Base-by-base conservation (phyloP, 2,888 invertebrate genomes). In the Drosophila ustulata region DNA sequence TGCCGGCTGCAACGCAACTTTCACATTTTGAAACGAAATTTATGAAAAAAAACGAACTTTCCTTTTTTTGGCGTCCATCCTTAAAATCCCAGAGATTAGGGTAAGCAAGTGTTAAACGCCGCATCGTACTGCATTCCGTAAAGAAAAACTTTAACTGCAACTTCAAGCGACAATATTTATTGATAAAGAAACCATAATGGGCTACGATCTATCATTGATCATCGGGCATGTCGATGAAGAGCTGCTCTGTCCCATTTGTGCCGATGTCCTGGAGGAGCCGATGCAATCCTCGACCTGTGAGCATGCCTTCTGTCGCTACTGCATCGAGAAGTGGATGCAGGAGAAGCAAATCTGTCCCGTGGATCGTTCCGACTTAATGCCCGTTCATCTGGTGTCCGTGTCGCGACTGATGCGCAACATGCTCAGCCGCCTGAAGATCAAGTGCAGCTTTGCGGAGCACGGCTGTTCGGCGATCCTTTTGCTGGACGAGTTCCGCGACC, bases 321-420 rank as follows among this genome's bases (percentile, higher is more conserved):
- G 83, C 66, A 84, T 84, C 11, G 73, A 78, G n/a, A 82, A 80
- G 32, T 84, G 83, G 83, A 53, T 84, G 56, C 13, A 50, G 6
- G 63, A 74, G 59, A 87, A 87, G 32, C 70, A 71, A 34, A 75
- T 67, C 8, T 84, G 83, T 9, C 87, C 83, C 0, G 80, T 82
- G 9, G 88, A 87, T 43, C 85, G 82, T 0, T 67, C 80, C 0
- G 66, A 69, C 1, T 41, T 87, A 1, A 3, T 58, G 43, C 43
- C 65, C 0, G 28, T 41, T 0, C 71, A 84, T 3, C 26, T 87
- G 56, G 68, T 76, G 13, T 41, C 76, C 11, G 76, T 66, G 0
- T 80, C 87, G 0, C 73, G 87, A 0, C 59, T 84, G 4, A 84
- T 87, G 85, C 87, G 83, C 5, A 84, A 82, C 28, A 84, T 84